Evolutionary conservation across 2,113 vertebrate species (phyloP), one percentile per base, ranked within the genome.

Genomic region (Piprites chloris): DNA sequence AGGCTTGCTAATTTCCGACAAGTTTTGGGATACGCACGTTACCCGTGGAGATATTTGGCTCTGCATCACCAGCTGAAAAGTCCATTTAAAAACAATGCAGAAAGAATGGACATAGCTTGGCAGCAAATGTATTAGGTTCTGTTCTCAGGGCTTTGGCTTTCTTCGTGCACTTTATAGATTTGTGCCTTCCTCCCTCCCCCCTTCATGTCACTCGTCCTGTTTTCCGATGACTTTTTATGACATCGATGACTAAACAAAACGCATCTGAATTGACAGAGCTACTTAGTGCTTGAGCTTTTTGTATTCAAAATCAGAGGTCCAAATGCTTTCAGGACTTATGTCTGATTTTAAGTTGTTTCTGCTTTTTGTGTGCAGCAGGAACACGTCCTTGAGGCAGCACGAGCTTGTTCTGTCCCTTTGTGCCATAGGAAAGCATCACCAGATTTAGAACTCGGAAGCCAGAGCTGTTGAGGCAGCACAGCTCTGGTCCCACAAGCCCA

Each of bases 1-100:
- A 95, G 76, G 79, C 81, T 92, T 91, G 93, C 91, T 97, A 96
- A 96, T 97, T 96, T 95, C 86, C 67, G 47, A 68, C 0, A 24
- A 67, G 86, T 89, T 83, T 69, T 52, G 90, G 92, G 90, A 97
- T 67, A 71, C 89, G 11, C 81, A 37, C 44, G 80, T 74, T 87
- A 85, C 61, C 73, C 72, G 0, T 44, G 52, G 85, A 95, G 72
- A 89, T 81, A 65, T 16, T 87, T 88, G 79, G 63, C 83, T 94
- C 81, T 88, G 72, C 74, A 81, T 69, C 73, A 71, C 82, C 86
- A 85, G 59, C 87, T 68, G 42, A 96, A 94, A 94, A 81, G 56
- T 44, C 24, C 56, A 83, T 94, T 91, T 92, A 74, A 66, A 95
- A 87, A 58, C 63, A 93, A 55, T 53, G 74, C 67, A 80, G 71